Conservation (phyloP, 2,888 invertebrate genomes). For the Oscheius sp. region DNA sequence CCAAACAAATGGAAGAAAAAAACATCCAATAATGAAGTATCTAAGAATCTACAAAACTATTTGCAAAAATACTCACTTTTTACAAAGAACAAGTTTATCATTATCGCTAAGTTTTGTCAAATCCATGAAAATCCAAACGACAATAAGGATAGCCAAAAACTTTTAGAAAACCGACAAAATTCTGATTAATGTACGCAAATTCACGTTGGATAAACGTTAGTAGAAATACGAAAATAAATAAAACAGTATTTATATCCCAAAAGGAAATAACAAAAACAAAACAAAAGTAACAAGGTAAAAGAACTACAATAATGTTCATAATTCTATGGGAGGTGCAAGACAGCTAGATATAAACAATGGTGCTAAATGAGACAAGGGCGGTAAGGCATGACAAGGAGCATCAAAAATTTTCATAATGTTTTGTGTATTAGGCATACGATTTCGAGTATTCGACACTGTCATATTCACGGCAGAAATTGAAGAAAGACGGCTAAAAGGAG, state of each 20-base stretch:
- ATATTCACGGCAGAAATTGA: background rate
- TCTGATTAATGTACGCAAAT: background rate
- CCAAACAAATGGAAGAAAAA: slow-evolving; percentile 49
- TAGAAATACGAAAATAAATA: too few relatives aligned
- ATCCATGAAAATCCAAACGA: slow-evolving; percentile 43
- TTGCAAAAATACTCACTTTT: slow-evolving; percentile 33
- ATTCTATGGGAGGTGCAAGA: slow-evolving; percentile 38
- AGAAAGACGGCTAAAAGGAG: slow-evolving; percentile 25
- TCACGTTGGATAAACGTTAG: background rate
- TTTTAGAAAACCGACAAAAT: too few relatives aligned
- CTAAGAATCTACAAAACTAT: slow-evolving; percentile 28
- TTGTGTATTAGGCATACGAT: background rate
- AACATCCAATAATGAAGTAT: slow-evolving; percentile 48
- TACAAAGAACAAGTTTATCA: slow-evolving; percentile 45
- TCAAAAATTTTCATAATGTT: slow-evolving; percentile 45
- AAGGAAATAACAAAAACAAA: background rate
- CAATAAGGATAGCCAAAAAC: too few relatives aligned
- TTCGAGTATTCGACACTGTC: too few relatives aligned
- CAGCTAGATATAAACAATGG: slow-evolving; percentile 54
- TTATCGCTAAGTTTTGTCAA: slow-evolving; percentile 40
- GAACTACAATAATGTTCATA: background rate
- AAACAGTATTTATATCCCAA: background rate
- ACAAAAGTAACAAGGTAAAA: slow-evolving; percentile 1
- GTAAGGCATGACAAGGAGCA: slow-evolving; percentile 56
- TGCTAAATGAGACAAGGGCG: slow-evolving; percentile 58